Evolutionary conservation across 2,797 vertebrate species (phyloP).

Genomic region (Hydrolagus colliei): DNA sequence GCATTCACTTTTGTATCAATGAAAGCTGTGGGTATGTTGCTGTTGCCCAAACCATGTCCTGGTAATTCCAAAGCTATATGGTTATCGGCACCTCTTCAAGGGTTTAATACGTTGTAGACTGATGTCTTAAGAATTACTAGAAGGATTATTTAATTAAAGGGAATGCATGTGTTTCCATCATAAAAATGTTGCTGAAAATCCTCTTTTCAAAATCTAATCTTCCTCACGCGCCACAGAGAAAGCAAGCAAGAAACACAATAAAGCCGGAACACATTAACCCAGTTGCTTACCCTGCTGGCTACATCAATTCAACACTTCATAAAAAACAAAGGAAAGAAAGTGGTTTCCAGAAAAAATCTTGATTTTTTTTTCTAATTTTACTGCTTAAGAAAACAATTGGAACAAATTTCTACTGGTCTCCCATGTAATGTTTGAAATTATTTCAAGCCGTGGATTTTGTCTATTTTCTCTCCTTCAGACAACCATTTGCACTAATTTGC

Average conservation of each 20-base stretch:
- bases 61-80: too few species aligned
- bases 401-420: too few species aligned
- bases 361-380: too few species aligned
- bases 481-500: too few species aligned
- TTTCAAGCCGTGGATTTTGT: too few species aligned
- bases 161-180: not conserved
- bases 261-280: not conserved
- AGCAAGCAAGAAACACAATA: not conserved
- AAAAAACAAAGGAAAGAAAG: not conserved
- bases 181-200: not conserved
- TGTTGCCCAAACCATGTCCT: too few species aligned
- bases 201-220: not conserved
- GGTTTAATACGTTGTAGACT: not conserved
- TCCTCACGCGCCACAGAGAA: not conserved
- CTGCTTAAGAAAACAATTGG: too few species aligned
- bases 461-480: too few species aligned
- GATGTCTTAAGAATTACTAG: not conserved
- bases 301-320: not conserved
- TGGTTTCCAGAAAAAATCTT: not conserved
- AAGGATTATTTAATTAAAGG: not conserved
- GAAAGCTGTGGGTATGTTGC: too few species aligned
- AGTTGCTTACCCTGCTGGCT: not conserved
- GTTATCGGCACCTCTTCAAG: too few species aligned
- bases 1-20: too few species aligned
- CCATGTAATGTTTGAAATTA: too few species aligned